Evolutionary conservation across 23 tunicate species (phyloP), one percentile per base, ranked within the genome.

Genomic region (Oikopleura vanhoeffeni): DNA sequence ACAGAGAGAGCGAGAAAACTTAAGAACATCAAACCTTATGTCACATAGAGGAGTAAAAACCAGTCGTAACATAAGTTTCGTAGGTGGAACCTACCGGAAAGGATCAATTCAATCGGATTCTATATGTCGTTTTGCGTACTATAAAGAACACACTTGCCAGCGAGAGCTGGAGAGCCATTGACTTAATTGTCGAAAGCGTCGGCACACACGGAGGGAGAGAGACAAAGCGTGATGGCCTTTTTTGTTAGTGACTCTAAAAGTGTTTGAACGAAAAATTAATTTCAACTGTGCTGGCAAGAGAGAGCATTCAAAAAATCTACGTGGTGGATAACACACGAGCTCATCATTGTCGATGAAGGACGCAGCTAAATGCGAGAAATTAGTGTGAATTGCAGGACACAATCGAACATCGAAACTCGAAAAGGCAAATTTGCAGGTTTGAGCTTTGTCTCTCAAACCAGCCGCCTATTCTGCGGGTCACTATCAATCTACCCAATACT

Each of bases 381-480:
- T 39, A 84, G 40, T 86, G 88, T 86, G 88, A 86, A 86, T 84
- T 86, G 88, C 88, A 86, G 88, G 41, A 84, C 87, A 84, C 87
- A 84, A n/a, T 84, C 41, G 88, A 86, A 86, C 88, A 42, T 84
- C 87, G 86, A 85, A 27, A 84, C 84, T 64, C 57, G 18, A 83
- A 84, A 84, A 83, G 86, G 83, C n/a, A n/a, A 84, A 27, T 49
- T 84, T 18, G 86, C 86, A 71, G 86, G 32, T 71, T 84, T 28
- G 84, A 30, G 86, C 84, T 64, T n/a, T n/a, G n/a, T 27, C 4
- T 64, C 86, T n/a, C 85, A 40, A 28, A n/a, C 41, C 76, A 39
- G 30, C 85, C n/a, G n/a, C 18, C 85, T 13, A 24, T 24, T 40
- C 76, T 39, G 67, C 35, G 67, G 85, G 85, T 39, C 85, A 28